Base-by-base conservation (phyloP, 30 jellyfish, hydroid and myxozoan species). In the Aurelia aurita region DNA sequence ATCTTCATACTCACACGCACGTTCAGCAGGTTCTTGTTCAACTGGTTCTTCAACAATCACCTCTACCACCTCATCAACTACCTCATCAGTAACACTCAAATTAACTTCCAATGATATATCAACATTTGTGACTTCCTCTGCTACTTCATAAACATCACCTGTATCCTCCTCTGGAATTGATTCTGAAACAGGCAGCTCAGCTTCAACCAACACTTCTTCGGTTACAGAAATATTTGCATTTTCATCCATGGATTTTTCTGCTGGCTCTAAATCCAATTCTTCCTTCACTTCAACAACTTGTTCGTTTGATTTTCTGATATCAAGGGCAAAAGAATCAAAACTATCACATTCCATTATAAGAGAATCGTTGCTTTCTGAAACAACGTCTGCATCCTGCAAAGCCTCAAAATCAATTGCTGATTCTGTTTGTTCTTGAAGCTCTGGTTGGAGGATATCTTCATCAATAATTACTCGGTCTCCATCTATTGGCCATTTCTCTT, bases 311-410 rank as follows among this genome's bases (percentile, higher is more conserved):
- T 67, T 49, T 61, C 45, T 72, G 26, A 84, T 82, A 72, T 84
- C 51, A 77, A 84, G 73, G 5, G 87, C 88, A 72, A 72, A 45
- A 2, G 88, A 84, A 72, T 84, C 94, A 84, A 84, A 72, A 51
- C 94, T 74, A 74, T 72, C 88, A 63, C 46, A 45, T 26, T 64
- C 88, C 55, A 34, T 47, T 4, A 62, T 15, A 72, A 45, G 15
- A 3, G 68, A 49, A n/a, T 62, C 82, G 25, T 64, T 51, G 20
- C 58, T 63, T n/a, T 71, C 79, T 34, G 32, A 45, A 43, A 20
- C 71, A 79, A 21, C 87, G 20, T 59, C 49, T 31, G 45, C 5
- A 39, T 59, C 60, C 15, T 68, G 74, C 3, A 82, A 72, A 26
- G 82, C 19, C 8, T 60, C 47, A 39, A 69, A 68, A 27, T 82